A percentile compares a stretch with the other conserved stretches of the same genome.
phyloP scores from a whole-genome alignment of 2,797 vertebrate species.

The Pantherophis alleghaniensis region DNA sequence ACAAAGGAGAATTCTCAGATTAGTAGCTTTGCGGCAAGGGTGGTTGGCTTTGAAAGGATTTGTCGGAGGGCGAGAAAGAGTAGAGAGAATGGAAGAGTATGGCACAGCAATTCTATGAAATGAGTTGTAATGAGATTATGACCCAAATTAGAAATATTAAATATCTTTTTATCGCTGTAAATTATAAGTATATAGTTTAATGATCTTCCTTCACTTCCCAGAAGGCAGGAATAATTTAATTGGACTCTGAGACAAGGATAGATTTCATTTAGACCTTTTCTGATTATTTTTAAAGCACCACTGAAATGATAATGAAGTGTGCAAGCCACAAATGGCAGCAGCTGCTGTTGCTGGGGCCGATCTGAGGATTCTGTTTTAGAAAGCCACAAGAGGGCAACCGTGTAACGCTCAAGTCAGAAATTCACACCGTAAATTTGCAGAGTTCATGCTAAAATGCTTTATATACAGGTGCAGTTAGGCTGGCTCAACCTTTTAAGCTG shows the following conservation, averaged over 20 bases:
- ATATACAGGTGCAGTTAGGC: neutral
- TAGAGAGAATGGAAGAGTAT: neutral
- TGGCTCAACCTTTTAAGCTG: neutral
- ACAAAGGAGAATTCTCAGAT: neutral
- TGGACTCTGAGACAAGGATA: neutral
- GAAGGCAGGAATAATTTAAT: neutral
- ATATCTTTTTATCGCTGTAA: conserved; percentile 15
- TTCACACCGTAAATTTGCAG: rapidly evolving
- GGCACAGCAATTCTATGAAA: neutral
- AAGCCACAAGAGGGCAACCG: conserved; percentile 59
- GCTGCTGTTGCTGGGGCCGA: neutral
- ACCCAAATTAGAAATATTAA: neutral
- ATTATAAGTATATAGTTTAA: neutral
- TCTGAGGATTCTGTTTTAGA: neutral
- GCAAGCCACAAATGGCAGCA: neutral
- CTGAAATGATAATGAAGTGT: conserved; percentile 18
- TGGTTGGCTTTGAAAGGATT: neutral
- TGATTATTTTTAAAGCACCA: conserved; percentile 18
- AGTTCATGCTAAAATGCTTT: neutral
- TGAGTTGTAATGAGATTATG: conserved; percentile 12
- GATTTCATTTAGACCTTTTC: conserved; percentile 8
- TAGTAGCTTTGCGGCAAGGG: neutral
- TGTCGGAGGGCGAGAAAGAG: neutral
- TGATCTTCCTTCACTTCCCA: neutral
- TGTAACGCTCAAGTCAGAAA: conserved; percentile 3